phyloP scores from a whole-genome alignment of 1,140 invertebrate species.

The Dysdera silvatica region DNA sequence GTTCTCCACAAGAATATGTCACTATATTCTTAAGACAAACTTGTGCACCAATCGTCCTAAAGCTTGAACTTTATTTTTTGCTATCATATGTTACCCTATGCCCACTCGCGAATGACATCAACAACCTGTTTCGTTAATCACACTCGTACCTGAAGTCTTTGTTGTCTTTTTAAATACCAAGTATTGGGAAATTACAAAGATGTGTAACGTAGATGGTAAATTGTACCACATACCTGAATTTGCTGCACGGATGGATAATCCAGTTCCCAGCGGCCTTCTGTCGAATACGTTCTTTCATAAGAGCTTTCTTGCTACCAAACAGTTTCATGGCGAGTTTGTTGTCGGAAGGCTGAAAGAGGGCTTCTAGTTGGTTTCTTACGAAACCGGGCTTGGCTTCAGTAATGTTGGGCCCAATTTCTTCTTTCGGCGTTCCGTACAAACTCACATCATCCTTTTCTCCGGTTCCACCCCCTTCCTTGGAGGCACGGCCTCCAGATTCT shows the following conservation, averaged over 20 bases:
- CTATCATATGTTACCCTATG: too few relatives aligned
- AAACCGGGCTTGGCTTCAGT: conserved; percentile 75
- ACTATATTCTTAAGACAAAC: too few relatives aligned
- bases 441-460: conserved; percentile 72
- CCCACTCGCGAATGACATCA: too few relatives aligned
- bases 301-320: conserved; percentile 89
- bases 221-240: conserved; percentile 64
- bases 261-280: conserved; percentile 88
- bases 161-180: too few relatives aligned
- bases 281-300: conserved; percentile 85
- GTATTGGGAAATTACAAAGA: too few relatives aligned
- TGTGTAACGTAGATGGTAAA: too few relatives aligned
- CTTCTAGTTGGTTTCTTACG: conserved; percentile 87
- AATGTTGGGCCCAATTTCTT: conserved; percentile 70
- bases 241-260: conserved; percentile 93
- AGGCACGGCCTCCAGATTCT: conserved; percentile 31
- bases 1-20: too few relatives aligned
- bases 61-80: too few relatives aligned
- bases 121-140: too few relatives aligned
- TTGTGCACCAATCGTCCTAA: too few relatives aligned
- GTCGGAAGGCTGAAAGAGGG: conserved; percentile 89
- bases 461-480: conserved; percentile 31
- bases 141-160: too few relatives aligned
- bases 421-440: conserved; percentile 93
- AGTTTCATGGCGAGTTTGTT: conserved; percentile 96